phyloP scores from a whole-genome alignment of 2,888 invertebrate species.

The Cephonodes hylas region DNA sequence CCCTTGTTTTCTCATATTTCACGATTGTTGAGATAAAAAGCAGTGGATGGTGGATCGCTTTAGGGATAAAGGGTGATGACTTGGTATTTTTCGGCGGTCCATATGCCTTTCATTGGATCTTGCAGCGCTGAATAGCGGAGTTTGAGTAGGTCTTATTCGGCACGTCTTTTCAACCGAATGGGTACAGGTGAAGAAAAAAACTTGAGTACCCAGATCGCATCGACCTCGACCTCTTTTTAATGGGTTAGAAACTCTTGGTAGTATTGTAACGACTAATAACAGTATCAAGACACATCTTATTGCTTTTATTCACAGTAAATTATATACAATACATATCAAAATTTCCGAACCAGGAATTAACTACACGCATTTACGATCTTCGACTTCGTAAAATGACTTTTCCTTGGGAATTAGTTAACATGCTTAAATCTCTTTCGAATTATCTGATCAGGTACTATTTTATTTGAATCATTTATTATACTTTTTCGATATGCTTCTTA shows the following conservation, averaged over 20 bases:
- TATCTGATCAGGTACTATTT: too few relatives aligned
- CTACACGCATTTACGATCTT: neutral
- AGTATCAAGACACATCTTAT: too few relatives aligned
- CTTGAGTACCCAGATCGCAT: too few relatives aligned
- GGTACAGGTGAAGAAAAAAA: neutral
- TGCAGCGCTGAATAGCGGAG: neutral
- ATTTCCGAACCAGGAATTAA: neutral
- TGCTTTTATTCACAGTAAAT: too few relatives aligned
- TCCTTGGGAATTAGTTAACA: neutral
- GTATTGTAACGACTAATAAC: too few relatives aligned
- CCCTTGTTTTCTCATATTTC: slow-evolving; percentile 34
- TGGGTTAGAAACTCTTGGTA: too few relatives aligned
- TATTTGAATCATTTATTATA: too few relatives aligned
- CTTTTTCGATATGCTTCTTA: too few relatives aligned
- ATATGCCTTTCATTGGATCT: neutral
- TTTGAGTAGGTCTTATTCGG: neutral
- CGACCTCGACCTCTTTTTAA: too few relatives aligned
- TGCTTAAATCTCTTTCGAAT: neutral
- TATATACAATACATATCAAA: too few relatives aligned
- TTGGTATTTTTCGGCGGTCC: too few relatives aligned
- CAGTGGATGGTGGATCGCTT: neutral
- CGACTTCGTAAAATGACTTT: neutral
- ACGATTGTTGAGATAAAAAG: slow-evolving; percentile 5
- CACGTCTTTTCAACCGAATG: neutral
- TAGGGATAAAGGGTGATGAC: neutral